Percentiles rank a stretch among this genome's conserved stretches.
Evolutionary conservation across 1,140 invertebrate genomes (phyloP).

Genomic region (Zelostemma sp.): DNA sequence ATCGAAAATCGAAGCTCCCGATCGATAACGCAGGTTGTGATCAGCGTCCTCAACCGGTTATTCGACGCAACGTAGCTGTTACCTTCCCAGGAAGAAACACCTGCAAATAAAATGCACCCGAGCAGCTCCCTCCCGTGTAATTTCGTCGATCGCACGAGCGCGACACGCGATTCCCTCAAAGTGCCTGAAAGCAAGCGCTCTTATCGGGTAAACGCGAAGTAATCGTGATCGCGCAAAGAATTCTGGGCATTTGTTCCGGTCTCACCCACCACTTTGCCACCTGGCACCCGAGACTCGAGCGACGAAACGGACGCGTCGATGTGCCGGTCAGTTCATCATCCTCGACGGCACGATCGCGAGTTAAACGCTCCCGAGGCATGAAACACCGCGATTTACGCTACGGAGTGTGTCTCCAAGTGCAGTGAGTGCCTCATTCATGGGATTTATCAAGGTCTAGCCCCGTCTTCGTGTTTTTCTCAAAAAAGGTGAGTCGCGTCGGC

Average conservation of each 20-base stretch:
- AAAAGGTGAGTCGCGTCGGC: conserved; percentile 50
- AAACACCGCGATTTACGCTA: conserved; percentile 15
- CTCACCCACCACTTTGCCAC: conserved; percentile 59
- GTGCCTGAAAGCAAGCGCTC: not conserved
- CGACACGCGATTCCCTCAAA: conserved; percentile 6
- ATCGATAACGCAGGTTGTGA: too few relatives aligned
- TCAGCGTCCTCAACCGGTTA: conserved; percentile 12
- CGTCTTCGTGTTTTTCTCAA: conserved; percentile 50
- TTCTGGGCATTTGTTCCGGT: conserved; percentile 23
- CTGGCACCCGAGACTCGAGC: conserved; percentile 61
- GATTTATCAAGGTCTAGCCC: conserved; percentile 45
- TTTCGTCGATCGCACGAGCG: conserved; percentile 14
- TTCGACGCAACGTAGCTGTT: conserved; percentile 2
- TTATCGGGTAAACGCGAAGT: too few relatives aligned
- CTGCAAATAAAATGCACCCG: conserved; percentile 13
- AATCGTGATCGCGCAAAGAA: too few relatives aligned
- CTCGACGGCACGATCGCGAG: conserved; percentile 22
- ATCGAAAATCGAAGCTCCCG: too few relatives aligned
- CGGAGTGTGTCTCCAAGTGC: conserved; percentile 43
- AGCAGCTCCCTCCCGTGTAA: conserved; percentile 12
- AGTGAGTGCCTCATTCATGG: conserved; percentile 60
- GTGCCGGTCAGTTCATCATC: conserved; percentile 55
- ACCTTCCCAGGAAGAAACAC: conserved; percentile 8
- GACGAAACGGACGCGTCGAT: conserved; percentile 53
- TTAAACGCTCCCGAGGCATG: conserved; percentile 16